Evolutionary conservation across 2,113 vertebrate species (phyloP), one percentile per base, ranked within the genome.

Genomic region (Prochilodus magdalenae): DNA sequence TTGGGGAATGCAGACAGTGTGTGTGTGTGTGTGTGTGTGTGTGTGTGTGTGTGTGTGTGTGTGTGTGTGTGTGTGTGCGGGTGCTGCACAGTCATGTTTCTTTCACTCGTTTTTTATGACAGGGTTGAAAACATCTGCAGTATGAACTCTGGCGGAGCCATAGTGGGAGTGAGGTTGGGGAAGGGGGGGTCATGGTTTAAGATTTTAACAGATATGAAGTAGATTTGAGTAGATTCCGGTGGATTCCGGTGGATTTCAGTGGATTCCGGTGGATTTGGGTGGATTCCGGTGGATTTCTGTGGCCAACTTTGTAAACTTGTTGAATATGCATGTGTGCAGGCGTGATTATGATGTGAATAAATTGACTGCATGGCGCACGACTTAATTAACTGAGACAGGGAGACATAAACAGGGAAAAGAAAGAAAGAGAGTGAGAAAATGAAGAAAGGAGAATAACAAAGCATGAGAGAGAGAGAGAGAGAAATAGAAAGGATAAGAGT

Each of bases 291-390:
- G 14, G 2, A 49, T 79, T 51, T 59, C 16, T 12, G 24, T 5
- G 11, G 16, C 14, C 33, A 72, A 71, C 53, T 72, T 72, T 44
- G 44, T 72, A 55, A 69, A 80, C 78, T 80, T 80, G 67, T 80
- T 80, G 78, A 60, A 80, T 80, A 49, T 62, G 29, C 16, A 70
- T 65, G 40, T 47, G 27, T 72, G 33, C 33, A 36, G 33, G 33
- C 33, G 47, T 49, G 55, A 62, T 24, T 77, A 22, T 26, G 40
- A 79, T 49, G 75, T 85, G 89, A n/a, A 4, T 63, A 51, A 15
- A 85, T 80, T 83, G 87, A 87, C 83, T 91, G 90, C 91, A 88
- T 80, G 86, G 77, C 84, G 3, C 33, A 6, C 3, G 33, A 6
- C 33, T 36, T 36, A 36, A 36, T 36, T 36, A 36, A n/a, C n/a